Evolutionary conservation across 2,888 invertebrate species (phyloP).

Genomic region (Lydus trimaculatus): DNA sequence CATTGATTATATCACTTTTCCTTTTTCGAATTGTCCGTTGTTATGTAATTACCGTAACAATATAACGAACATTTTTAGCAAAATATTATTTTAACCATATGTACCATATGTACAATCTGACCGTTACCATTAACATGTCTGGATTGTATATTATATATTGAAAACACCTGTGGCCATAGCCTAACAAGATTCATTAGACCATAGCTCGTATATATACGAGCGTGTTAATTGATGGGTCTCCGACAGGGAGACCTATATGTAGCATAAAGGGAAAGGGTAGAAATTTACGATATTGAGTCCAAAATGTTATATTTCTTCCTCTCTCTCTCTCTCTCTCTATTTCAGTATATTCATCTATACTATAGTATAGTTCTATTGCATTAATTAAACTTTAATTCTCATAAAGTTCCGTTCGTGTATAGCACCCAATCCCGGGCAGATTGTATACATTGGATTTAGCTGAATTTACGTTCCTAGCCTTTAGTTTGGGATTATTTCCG

Average conservation of each 20-base stretch:
- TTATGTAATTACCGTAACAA: background rate
- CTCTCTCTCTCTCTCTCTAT: background rate
- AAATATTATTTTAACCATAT: constrained; percentile 36
- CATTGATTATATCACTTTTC: too few relatives aligned
- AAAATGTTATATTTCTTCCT: background rate
- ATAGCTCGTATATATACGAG: constrained; percentile 34
- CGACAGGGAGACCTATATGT: constrained; percentile 14
- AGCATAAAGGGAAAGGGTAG: constrained; percentile 12
- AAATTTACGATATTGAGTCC: constrained; percentile 35
- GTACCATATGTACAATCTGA: constrained; percentile 31
- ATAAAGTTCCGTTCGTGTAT: constrained; percentile 31
- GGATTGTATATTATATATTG: constrained; percentile 24
- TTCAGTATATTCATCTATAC: background rate
- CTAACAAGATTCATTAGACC: constrained; percentile 49
- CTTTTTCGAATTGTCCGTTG: background rate
- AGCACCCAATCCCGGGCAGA: constrained; percentile 30
- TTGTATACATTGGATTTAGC: constrained; percentile 36
- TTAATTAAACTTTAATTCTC: constrained; percentile 35
- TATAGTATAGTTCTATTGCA: constrained; percentile 29
- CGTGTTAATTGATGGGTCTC: constrained; percentile 47
- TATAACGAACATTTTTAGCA: constrained; percentile 18
- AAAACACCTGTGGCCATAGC: constrained; percentile 42
- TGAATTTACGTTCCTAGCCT: constrained; percentile 20
- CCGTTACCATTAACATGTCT: constrained; percentile 24
- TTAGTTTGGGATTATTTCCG: constrained; percentile 2